Evolutionary conservation across 2,797 vertebrate genomes (phyloP).

Genomic region (Alexandromys oeconomus): DNA sequence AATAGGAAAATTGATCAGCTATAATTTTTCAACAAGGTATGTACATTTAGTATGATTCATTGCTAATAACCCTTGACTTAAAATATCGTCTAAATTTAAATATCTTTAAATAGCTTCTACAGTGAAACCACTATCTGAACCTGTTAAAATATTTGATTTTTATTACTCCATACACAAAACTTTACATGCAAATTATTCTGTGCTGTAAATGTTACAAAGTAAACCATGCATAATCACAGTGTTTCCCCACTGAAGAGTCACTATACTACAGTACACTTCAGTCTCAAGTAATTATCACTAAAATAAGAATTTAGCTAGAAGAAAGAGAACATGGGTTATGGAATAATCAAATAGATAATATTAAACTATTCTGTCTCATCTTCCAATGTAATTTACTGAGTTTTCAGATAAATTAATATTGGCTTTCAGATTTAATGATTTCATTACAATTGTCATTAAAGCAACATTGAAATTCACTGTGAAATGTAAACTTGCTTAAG

Average conservation of each 20-base stretch:
- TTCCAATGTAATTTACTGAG: conserved; percentile 84
- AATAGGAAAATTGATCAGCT: neutral
- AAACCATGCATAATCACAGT: neutral
- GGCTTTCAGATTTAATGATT: conserved; percentile 86
- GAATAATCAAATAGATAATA: conserved; percentile 81
- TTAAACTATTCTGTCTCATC: conserved; percentile 81
- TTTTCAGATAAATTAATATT: conserved; percentile 86
- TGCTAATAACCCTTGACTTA: neutral
- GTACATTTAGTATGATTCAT: neutral
- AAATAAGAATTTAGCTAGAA: conserved; percentile 74
- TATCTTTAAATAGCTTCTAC: no score
- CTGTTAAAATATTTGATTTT: conserved; percentile 13
- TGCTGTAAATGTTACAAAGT: neutral
- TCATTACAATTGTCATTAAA: conserved; percentile 86
- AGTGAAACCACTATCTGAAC: neutral
- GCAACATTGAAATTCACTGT: conserved; percentile 81
- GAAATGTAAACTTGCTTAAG: conserved; percentile 80
- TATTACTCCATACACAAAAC: neutral
- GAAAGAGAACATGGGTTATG: conserved; percentile 74
- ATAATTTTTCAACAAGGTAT: conserved; percentile 16
- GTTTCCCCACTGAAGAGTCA: neutral
- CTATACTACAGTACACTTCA: neutral
- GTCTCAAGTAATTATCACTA: conserved; percentile 40
- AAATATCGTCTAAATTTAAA: neutral
- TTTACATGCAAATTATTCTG: neutral